Evolutionary conservation across 2,113 vertebrate genomes (phyloP).

Genomic region (Chrysemys picta): DNA sequence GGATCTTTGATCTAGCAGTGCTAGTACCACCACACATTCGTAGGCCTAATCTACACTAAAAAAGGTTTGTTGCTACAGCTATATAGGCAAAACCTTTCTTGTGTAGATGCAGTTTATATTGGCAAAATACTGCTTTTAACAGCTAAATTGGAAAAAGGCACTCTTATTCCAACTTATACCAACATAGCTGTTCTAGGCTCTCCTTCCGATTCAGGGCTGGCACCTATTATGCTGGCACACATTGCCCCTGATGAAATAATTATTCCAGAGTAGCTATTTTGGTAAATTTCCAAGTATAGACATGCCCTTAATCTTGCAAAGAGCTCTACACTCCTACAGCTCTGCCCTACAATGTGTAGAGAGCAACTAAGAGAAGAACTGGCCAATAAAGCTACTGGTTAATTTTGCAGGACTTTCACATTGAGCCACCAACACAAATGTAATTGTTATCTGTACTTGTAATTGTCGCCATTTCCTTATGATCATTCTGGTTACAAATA

Average conservation of each 20-base stretch:
- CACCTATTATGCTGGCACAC: background rate
- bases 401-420: background rate
- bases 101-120: background rate
- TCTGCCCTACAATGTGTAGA: background rate
- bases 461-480: background rate
- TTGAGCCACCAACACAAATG: background rate
- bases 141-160: background rate
- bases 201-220: background rate
- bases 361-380: background rate
- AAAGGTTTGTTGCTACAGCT: background rate
- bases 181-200: background rate
- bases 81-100: background rate
- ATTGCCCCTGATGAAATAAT: background rate
- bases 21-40: background rate
- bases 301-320: background rate
- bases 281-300: background rate
- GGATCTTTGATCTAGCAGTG: background rate
- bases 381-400: fast-evolving
- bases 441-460: background rate
- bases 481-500: background rate
- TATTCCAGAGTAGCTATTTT: background rate
- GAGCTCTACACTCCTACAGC: background rate
- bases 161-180: background rate
- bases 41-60: background rate
- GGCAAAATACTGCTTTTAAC: background rate